Conservation (phyloP, 2,113 vertebrate genomes). For the Amblyornis subalaris region DNA sequence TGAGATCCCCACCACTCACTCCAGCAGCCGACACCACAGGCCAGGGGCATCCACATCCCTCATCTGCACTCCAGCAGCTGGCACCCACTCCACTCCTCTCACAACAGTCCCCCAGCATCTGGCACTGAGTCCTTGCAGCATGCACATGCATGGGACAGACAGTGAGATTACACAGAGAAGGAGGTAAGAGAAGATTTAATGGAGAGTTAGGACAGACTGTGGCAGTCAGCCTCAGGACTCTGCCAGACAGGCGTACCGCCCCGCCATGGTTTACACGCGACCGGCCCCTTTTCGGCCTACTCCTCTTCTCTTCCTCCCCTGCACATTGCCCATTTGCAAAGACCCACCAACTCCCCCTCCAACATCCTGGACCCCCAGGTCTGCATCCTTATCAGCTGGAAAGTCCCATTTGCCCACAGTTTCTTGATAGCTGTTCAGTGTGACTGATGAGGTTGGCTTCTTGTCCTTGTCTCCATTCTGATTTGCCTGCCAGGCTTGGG, state of each 20-base stretch:
- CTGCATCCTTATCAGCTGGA: neutral
- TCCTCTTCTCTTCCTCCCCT: neutral
- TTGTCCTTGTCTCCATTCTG: neutral
- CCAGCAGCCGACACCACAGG: neutral
- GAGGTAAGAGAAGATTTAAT: neutral
- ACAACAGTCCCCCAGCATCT: rapidly evolving
- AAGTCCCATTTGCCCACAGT: neutral
- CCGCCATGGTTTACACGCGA: rapidly evolving
- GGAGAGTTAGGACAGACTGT: neutral
- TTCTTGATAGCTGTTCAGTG: neutral
- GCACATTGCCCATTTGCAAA: neutral
- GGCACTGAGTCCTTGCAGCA: neutral
- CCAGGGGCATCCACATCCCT: neutral
- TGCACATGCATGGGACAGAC: rapidly evolving
- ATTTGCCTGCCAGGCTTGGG: neutral
- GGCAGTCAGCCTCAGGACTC: neutral
- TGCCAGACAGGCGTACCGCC: neutral
- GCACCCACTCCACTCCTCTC: neutral
- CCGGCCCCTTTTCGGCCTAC: rapidly evolving
- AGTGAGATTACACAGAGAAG: neutral
- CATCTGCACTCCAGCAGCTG: neutral
- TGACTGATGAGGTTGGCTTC: neutral
- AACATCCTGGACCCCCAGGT: neutral
- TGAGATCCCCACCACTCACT: rapidly evolving
- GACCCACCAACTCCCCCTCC: neutral